phyloP scores from a whole-genome alignment of 2,113 vertebrate genomes.

The Xenopus borealis region DNA sequence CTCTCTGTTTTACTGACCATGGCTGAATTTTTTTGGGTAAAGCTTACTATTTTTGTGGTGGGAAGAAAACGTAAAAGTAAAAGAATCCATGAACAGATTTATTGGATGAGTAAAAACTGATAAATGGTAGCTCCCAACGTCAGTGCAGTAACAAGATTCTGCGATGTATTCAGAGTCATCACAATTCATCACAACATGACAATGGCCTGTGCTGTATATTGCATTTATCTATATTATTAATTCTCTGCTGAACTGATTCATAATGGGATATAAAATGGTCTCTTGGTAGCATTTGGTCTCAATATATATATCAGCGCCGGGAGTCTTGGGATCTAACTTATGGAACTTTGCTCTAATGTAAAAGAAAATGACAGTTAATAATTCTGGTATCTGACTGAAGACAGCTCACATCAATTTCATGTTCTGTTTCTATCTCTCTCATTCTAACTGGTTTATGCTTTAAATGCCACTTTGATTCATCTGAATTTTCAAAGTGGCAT shows the following conservation, averaged over 20 bases:
- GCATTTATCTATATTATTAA: slow-evolving; percentile 46
- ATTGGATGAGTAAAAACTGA: slow-evolving; percentile 2
- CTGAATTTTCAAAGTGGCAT: slow-evolving; percentile 15
- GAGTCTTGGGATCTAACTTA: slow-evolving; percentile 36
- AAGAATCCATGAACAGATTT: neutral
- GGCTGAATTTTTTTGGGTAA: no score
- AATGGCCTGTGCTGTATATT: slow-evolving; percentile 27
- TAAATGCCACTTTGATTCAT: slow-evolving; percentile 44
- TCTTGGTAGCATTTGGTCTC: slow-evolving; percentile 28
- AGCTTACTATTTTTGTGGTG: no score
- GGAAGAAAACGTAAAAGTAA: no score
- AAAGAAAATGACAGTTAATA: slow-evolving; percentile 46
- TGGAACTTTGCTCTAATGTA: slow-evolving; percentile 45
- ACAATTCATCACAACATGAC: slow-evolving; percentile 41
- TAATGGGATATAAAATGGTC: slow-evolving; percentile 38
- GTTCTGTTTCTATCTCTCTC: slow-evolving; percentile 15
- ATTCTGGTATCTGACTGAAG: slow-evolving; percentile 44
- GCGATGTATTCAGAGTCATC: slow-evolving; percentile 10
- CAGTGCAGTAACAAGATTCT: slow-evolving; percentile 26
- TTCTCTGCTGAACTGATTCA: slow-evolving; percentile 41
- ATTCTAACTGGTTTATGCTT: slow-evolving; percentile 26
- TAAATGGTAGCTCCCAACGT: slow-evolving; percentile 19
- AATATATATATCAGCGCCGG: slow-evolving; percentile 4
- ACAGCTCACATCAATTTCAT: slow-evolving; percentile 40
- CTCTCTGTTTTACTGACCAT: no score